Base-by-base conservation (phyloP, 2,113 vertebrate genomes). In the Cyphomyrus discorhynchus region DNA sequence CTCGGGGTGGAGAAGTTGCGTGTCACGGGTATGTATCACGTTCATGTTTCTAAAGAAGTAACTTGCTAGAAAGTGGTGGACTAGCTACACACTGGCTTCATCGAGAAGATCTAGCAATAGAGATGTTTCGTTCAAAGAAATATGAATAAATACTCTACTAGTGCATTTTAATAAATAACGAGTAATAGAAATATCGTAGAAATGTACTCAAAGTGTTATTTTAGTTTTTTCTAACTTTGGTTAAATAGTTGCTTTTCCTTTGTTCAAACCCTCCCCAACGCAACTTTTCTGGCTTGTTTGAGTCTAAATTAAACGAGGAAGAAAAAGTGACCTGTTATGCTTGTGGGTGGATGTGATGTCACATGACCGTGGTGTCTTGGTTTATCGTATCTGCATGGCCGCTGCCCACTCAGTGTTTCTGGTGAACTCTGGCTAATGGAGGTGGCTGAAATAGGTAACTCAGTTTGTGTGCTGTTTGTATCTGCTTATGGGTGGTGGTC, bases 1-100 rank as follows among this genome's bases (percentile, higher is more conserved):
- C 95, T 99, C 88, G 97, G 97, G 83, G 96, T 97, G 46, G 97
- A 97, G 85, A 99, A 96, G 93, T 97, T 99, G 88, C 95, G 98
- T 91, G 95, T 99, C 90, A 99, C 98, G 95, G 98, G 98, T 99
- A 95, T 6, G 94, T 45, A 3, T 24, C 8, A 46, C 1, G 21
- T n/a, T 84, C 8, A 11, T n/a, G 19, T 47, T 84, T 47, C 24
- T 15, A 4, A 46, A 11, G 42, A 19, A 2, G 31, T 46, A 45
- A 62, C 35, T 27, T 19, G 2, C 86, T 35, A 24, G 0, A 17
- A n/a, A 7, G 8, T 45, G 7, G 3, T 31, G 53, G 3, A 5
- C 2, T 83, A 45, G 19, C 39, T 42, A n/a, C 5, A n/a, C 9
- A 46, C 6, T 83, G 80, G 19, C 80, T 83, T 83, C 21, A 46